These are phyloP conservation scores for Hypena proboscidalis DNA, from an alignment of 2,888 invertebrate genomes.

Conservation along the genomic window DNA sequence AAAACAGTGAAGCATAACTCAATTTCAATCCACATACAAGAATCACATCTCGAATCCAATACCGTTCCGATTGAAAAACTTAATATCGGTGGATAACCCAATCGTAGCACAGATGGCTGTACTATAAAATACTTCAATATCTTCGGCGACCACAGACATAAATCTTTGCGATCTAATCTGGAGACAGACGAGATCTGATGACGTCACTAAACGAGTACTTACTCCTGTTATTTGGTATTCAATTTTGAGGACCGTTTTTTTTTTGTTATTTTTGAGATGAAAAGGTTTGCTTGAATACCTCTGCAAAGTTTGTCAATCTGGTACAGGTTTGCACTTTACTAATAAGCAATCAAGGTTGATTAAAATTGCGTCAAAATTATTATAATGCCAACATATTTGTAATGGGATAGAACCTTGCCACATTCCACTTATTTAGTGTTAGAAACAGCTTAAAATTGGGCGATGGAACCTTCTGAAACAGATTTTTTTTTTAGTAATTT, in stretches of 20 bases:
- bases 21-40: constrained; percentile 4
- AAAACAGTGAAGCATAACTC: constrained; percentile 1
- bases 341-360: too few species aligned
- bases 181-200: constrained; percentile 39
- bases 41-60: constrained; percentile 1
- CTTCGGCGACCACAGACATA: constrained; percentile 34
- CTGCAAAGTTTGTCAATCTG: too few species aligned
- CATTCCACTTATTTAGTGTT: too few species aligned
- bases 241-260: constrained; percentile 3
- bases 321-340: too few species aligned
- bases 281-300: background rate
- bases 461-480: too few species aligned
- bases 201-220: constrained; percentile 30
- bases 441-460: too few species aligned
- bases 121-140: constrained; percentile 43
- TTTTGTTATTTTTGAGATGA: background rate
- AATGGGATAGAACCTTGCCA: too few species aligned
- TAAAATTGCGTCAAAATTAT: too few species aligned
- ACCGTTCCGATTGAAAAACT: constrained; percentile 25
- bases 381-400: too few species aligned
- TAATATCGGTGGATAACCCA: constrained; percentile 18
- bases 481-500: too few species aligned
- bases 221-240: constrained; percentile 24
- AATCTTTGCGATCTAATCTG: constrained; percentile 43
- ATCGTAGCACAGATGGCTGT: constrained; percentile 29